These are phyloP conservation scores for Galbula dea DNA, from an alignment of 2,113 vertebrate genomes.

Conservation along the genomic window DNA sequence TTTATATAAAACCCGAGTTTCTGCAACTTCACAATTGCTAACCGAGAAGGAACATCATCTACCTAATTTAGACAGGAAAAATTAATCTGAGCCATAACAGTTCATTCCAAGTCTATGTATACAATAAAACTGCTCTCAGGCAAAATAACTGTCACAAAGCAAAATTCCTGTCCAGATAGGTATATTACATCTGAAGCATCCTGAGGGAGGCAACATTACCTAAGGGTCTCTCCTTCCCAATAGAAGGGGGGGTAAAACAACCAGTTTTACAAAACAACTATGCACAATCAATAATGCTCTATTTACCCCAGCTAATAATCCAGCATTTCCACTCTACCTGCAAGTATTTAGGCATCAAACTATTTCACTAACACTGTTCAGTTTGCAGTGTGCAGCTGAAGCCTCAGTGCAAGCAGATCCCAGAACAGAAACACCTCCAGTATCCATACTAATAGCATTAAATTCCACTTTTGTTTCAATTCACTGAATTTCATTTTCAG, in stretches of 20 bases:
- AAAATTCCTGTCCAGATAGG: not conserved
- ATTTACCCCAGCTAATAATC: not conserved
- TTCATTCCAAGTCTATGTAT: not conserved
- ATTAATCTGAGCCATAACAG: not conserved
- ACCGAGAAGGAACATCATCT: not conserved
- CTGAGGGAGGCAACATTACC: not conserved
- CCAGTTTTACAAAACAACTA: not conserved
- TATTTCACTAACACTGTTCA: not conserved
- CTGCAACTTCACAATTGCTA: not conserved
- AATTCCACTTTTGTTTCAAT: not conserved
- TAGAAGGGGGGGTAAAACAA: accelerated
- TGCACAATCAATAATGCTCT: not conserved
- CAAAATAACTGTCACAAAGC: not conserved
- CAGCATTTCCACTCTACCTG: not conserved
- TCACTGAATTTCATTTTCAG: not conserved
- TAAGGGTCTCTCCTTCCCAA: not conserved
- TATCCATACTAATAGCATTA: not conserved
- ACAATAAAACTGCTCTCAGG: not conserved
- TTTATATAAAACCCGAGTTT: not conserved
- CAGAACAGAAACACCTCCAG: not conserved
- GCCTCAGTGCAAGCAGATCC: not conserved
- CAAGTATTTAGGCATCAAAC: not conserved
- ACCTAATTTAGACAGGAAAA: not conserved
- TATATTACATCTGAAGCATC: not conserved
- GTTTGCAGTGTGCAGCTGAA: not conserved